phyloP scores from a whole-genome alignment of 2,113 vertebrate genomes.

The Sisor rabdophorus region DNA sequence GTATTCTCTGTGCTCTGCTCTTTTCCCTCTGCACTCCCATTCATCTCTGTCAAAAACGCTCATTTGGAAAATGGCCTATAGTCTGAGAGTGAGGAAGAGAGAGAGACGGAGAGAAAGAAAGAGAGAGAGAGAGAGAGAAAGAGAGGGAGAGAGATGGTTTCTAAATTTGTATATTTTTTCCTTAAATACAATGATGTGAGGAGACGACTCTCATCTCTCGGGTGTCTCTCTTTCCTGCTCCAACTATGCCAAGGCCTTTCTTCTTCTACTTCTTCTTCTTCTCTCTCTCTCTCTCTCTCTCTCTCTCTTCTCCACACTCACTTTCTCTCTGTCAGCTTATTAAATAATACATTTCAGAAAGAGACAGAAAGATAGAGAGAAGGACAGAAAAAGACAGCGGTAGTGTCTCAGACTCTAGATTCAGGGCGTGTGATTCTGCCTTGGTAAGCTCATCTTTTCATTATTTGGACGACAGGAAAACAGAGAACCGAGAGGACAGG shows the following conservation, averaged over 20 bases:
- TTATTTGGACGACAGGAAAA: constrained; percentile 24
- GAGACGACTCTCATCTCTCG: background rate
- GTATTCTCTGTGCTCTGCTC: constrained; percentile 29
- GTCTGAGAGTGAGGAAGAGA: background rate
- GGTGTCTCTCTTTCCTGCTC: background rate
- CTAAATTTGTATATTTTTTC: background rate
- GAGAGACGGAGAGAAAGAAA: background rate
- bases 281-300: background rate
- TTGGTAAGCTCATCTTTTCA: constrained; percentile 24
- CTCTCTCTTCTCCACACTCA: background rate
- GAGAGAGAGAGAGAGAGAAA: too few relatives aligned
- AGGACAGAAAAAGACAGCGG: background rate
- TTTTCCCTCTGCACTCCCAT: constrained; percentile 16
- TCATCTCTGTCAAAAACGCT: constrained; percentile 40
- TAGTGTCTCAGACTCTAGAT: constrained; percentile 16
- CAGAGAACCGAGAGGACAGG: background rate
- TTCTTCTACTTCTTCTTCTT: background rate
- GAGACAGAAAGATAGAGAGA: background rate
- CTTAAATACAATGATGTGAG: background rate
- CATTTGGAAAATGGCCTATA: constrained; percentile 11
- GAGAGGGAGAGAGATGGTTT: background rate
- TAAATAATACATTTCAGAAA: background rate
- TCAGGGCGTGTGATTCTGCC: constrained; percentile 22
- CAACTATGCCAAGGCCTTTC: background rate
- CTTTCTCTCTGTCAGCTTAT: background rate